phyloP scores from a whole-genome alignment of 2,113 vertebrate species.

The Pelusios castaneus region DNA sequence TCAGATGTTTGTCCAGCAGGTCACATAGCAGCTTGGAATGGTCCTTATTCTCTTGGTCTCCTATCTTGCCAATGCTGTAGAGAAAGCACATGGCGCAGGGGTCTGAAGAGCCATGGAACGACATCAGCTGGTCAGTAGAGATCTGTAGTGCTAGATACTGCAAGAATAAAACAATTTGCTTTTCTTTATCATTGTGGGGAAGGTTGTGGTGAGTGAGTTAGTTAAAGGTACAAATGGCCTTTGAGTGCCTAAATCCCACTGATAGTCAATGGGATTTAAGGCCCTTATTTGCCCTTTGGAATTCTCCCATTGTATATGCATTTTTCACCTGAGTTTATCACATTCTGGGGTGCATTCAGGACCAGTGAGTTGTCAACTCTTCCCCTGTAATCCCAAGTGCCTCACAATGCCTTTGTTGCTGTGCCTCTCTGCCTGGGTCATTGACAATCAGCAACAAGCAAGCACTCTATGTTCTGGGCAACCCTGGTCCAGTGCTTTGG shows the following conservation, averaged over 20 bases:
- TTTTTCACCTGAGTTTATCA: background rate
- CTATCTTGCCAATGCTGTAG: conserved; percentile 85
- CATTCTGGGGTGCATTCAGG: background rate
- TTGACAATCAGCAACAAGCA: background rate
- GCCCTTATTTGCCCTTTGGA: background rate
- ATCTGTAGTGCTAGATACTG: conserved; percentile 87
- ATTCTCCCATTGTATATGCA: background rate
- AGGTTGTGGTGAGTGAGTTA: background rate
- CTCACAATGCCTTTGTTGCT: background rate
- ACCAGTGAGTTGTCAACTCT: background rate
- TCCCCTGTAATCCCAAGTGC: background rate
- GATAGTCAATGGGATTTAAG: background rate
- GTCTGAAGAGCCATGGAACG: conserved; percentile 83
- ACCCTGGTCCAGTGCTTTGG: background rate
- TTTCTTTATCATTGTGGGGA: background rate
- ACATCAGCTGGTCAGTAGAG: conserved; percentile 84
- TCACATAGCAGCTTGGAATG: conserved; percentile 86
- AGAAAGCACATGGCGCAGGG: conserved; percentile 86
- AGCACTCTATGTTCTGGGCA: background rate
- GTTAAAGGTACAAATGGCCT: background rate
- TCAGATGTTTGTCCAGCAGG: conserved; percentile 84
- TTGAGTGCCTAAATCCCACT: background rate
- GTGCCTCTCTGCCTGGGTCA: background rate
- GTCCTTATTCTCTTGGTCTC: conserved; percentile 79
- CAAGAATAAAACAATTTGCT: background rate